phyloP scores from a whole-genome alignment of 2,113 vertebrate genomes.

The Micronycteris hirsuta region DNA sequence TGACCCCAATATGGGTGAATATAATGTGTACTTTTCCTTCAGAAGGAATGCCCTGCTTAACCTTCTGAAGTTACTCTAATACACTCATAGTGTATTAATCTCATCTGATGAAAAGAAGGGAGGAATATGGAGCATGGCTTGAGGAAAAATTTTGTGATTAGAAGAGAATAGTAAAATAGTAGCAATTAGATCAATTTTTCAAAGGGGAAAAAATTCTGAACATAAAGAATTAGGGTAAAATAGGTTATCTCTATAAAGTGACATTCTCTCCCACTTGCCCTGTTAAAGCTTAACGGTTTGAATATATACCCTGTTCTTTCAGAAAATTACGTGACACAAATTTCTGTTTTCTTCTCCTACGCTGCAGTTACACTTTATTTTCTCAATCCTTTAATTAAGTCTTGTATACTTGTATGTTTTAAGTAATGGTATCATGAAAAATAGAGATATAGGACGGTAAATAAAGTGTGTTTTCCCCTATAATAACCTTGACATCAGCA shows the following conservation, averaged over 20 bases:
- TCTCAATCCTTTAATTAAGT: not conserved
- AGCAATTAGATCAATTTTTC: not conserved
- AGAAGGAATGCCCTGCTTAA: not conserved
- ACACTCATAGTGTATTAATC: not conserved
- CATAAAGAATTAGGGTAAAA: not conserved
- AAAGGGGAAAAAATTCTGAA: not conserved
- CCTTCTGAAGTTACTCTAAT: not conserved
- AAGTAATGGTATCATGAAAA: not conserved
- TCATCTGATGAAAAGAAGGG: not conserved
- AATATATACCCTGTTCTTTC: not conserved
- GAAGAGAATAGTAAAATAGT: not conserved
- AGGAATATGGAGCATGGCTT: not conserved
- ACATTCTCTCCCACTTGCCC: not conserved
- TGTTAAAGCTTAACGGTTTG: not conserved
- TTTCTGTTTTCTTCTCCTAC: not conserved
- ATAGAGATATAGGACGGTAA: not conserved
- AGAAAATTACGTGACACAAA: not conserved
- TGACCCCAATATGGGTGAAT: not conserved
- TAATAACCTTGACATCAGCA: not conserved
- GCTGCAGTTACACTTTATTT: conserved; percentile 1
- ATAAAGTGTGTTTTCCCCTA: not conserved
- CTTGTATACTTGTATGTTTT: not conserved
- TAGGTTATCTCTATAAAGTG: not conserved
- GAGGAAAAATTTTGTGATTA: not conserved
- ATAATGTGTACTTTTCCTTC: not conserved